Evolutionary conservation across 2,113 vertebrate genomes (phyloP).

Genomic region (Chamaetylas fuelleborni): DNA sequence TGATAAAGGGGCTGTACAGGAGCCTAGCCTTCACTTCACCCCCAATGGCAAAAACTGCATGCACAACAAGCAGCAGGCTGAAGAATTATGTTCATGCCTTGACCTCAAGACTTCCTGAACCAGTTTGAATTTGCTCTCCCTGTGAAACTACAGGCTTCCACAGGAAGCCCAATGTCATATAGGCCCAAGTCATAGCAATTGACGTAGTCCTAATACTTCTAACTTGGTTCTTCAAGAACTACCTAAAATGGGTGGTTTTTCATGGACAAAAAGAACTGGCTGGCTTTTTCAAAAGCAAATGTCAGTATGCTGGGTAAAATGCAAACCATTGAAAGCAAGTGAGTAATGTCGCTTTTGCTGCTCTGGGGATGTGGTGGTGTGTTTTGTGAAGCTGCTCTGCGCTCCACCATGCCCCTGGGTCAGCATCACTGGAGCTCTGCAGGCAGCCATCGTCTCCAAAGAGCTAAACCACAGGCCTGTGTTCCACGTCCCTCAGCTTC

Average conservation of each 20-base stretch:
- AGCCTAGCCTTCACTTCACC: background rate
- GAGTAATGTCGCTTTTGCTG: background rate
- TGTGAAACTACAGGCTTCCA: slow-evolving; percentile 39
- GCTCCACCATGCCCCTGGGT: accelerated
- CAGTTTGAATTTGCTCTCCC: slow-evolving; percentile 59
- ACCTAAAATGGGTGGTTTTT: slow-evolving; percentile 3
- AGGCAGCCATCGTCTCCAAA: background rate
- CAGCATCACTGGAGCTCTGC: background rate
- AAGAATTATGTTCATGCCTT: slow-evolving; percentile 39
- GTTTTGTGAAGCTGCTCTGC: background rate
- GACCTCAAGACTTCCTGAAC: slow-evolving; percentile 60
- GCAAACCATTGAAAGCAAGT: background rate
- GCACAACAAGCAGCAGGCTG: slow-evolving; percentile 25
- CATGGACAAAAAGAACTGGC: background rate
- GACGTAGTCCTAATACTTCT: slow-evolving; percentile 57
- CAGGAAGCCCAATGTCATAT: slow-evolving; percentile 45
- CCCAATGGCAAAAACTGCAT: background rate
- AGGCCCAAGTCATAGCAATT: slow-evolving; percentile 56
- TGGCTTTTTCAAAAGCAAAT: background rate
- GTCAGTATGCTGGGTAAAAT: background rate
- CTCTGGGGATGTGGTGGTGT: background rate
- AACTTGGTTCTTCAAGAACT: slow-evolving; percentile 35
- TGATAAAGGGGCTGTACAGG: background rate
- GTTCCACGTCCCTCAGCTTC: background rate
- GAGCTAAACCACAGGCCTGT: background rate